These are phyloP conservation scores for Octonoba sinensis DNA, from an alignment of 2,888 invertebrate species.

Conservation along the genomic window DNA sequence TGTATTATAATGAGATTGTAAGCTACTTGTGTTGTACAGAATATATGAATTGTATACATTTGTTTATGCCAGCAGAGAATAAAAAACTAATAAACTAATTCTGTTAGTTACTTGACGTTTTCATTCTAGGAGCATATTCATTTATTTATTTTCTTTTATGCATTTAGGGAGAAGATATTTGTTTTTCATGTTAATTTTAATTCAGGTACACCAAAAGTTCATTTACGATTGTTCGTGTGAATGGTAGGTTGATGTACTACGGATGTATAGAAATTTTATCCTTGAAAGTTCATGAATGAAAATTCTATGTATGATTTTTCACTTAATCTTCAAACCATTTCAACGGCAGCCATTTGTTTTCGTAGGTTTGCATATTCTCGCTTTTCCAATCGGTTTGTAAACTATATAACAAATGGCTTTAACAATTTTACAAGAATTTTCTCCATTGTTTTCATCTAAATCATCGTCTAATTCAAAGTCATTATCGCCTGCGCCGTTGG, in stretches of 20 bases:
- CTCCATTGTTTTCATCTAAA: constrained; percentile 13
- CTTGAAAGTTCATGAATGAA: too few relatives aligned
- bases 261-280: too few relatives aligned
- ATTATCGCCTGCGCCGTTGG: background rate
- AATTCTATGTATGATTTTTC: too few relatives aligned
- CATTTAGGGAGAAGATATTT: too few relatives aligned
- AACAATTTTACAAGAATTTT: constrained; percentile 51
- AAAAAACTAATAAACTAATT: background rate
- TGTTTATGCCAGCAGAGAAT: constrained; percentile 53
- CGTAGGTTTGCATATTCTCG: constrained; percentile 58
- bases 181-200: too few relatives aligned
- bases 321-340: background rate
- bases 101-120: too few relatives aligned
- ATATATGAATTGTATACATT: constrained; percentile 47
- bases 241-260: too few relatives aligned
- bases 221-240: too few relatives aligned
- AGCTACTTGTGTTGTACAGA: constrained; percentile 57
- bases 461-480: constrained; percentile 40
- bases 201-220: too few relatives aligned
- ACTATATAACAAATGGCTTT: constrained; percentile 63
- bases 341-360: constrained; percentile 48
- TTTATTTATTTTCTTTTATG: too few relatives aligned
- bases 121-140: too few relatives aligned
- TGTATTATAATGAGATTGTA: constrained; percentile 53
- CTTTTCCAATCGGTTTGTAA: constrained; percentile 60